These are phyloP conservation scores for Solenopsis fugax DNA, from an alignment of 1,140 invertebrate species.

Conservation along the genomic window DNA sequence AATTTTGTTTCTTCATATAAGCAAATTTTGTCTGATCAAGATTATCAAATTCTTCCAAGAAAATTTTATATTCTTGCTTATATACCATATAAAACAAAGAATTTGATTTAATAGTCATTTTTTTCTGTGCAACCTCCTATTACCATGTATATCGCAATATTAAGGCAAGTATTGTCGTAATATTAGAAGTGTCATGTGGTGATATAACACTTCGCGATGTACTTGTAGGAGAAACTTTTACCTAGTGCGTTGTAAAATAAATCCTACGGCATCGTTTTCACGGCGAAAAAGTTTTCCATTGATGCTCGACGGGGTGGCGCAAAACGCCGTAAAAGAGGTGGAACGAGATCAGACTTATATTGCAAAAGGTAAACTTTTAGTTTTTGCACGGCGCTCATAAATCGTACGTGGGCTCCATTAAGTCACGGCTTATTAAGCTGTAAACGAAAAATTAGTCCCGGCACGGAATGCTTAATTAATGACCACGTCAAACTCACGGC, in stretches of 20 bases:
- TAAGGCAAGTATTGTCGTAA: background rate
- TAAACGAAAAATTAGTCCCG: conserved; percentile 71
- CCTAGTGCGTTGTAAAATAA: conserved; percentile 55
- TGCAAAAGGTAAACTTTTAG: conserved; percentile 35
- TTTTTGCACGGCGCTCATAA: conserved; percentile 63
- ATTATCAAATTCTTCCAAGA: too few relatives aligned
- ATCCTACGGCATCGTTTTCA: conserved; percentile 49
- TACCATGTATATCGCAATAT: background rate
- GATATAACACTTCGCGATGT: conserved; percentile 29
- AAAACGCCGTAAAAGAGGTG: conserved; percentile 38
- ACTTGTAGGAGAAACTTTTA: conserved; percentile 38
- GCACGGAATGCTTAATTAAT: conserved; percentile 69
- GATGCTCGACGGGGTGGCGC: conserved; percentile 23
- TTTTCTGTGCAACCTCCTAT: too few relatives aligned
- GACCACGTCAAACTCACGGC: conserved; percentile 60
- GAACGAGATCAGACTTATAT: conserved; percentile 35
- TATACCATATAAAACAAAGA: too few relatives aligned
- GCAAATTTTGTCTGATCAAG: too few relatives aligned
- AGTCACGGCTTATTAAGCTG: conserved; percentile 67
- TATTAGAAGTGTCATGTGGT: conserved; percentile 8
- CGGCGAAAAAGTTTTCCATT: conserved; percentile 41
- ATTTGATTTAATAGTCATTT: too few relatives aligned
- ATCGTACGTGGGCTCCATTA: conserved; percentile 45
- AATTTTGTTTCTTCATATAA: too few relatives aligned
- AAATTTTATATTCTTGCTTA: too few relatives aligned